phyloP scores from a whole-genome alignment of 2,888 invertebrate genomes.

The Himalopsyche kuldschensis region DNA sequence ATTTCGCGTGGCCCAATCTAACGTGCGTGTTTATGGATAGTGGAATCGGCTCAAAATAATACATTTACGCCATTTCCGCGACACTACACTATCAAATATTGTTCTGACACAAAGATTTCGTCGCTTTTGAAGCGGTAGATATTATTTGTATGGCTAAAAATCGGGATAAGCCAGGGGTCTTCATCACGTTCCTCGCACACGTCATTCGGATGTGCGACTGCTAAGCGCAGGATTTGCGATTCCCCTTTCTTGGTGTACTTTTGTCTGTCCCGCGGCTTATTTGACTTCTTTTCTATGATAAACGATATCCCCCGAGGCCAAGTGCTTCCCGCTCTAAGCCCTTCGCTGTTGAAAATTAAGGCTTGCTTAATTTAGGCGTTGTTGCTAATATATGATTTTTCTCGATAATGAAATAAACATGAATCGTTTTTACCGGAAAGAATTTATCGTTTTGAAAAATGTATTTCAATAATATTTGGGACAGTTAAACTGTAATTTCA shows the following conservation, averaged over 20 bases:
- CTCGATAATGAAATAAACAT: no score
- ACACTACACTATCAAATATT: neutral
- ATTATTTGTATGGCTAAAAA: neutral
- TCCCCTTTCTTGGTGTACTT: neutral
- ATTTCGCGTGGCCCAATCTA: neutral
- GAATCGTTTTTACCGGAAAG: no score
- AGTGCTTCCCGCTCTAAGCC: neutral
- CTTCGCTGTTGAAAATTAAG: no score
- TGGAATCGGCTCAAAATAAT: neutral
- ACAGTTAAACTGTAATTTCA: no score
- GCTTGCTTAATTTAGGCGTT: no score
- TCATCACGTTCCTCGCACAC: neutral
- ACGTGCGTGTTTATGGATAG: neutral
- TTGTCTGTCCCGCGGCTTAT: neutral
- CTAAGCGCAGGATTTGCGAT: neutral
- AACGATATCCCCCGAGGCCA: neutral
- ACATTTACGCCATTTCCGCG: neutral
- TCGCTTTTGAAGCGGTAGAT: neutral
- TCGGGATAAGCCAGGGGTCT: neutral
- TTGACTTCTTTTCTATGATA: neutral
- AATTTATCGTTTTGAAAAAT: no score
- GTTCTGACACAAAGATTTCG: no score
- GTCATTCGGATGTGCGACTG: neutral
- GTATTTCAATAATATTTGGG: no score
- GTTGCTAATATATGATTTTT: no score